Conservation (phyloP, 2,113 vertebrate species). For the Camelus dromedarius region DNA sequence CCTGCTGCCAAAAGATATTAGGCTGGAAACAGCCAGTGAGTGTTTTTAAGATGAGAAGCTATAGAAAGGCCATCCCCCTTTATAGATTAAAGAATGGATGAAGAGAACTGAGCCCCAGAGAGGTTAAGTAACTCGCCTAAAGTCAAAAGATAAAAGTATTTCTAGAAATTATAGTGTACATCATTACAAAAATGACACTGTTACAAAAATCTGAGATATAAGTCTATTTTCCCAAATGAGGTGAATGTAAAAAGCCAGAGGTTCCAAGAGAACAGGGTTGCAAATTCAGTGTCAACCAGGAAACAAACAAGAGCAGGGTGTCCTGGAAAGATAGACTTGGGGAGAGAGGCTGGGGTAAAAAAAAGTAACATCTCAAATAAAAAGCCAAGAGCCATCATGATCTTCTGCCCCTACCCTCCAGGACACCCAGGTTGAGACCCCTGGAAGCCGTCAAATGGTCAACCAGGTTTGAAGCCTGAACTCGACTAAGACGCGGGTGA, state of each 20-base stretch:
- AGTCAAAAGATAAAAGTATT: slow-evolving; percentile 63
- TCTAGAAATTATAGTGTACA: slow-evolving; percentile 49
- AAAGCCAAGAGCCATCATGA: neutral
- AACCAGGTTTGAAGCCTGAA: neutral
- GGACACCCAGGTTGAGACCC: neutral
- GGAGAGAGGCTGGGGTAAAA: neutral
- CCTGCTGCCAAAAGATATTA: slow-evolving; percentile 57
- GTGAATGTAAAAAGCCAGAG: neutral
- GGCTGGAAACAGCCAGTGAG: slow-evolving; percentile 52
- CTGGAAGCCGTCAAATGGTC: neutral
- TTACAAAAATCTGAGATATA: neutral
- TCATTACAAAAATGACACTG: slow-evolving; percentile 44
- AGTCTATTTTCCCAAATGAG: slow-evolving; percentile 14
- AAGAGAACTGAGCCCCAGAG: slow-evolving; percentile 22
- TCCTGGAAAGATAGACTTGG: neutral
- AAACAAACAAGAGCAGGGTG: neutral
- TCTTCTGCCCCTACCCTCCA: neutral
- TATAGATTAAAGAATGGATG: slow-evolving; percentile 56
- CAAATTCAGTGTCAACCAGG: neutral
- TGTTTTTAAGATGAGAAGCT: slow-evolving; percentile 59
- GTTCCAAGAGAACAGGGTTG: neutral
- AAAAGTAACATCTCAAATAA: neutral
- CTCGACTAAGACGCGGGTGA: neutral
- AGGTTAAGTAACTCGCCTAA: slow-evolving; percentile 64
- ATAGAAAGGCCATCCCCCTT: slow-evolving; percentile 56